A percentile compares a stretch with the other conserved stretches of the same genome.
These are phyloP conservation scores for Abscondita cerata DNA, from an alignment of 2,888 invertebrate genomes.

Conservation along the genomic window DNA sequence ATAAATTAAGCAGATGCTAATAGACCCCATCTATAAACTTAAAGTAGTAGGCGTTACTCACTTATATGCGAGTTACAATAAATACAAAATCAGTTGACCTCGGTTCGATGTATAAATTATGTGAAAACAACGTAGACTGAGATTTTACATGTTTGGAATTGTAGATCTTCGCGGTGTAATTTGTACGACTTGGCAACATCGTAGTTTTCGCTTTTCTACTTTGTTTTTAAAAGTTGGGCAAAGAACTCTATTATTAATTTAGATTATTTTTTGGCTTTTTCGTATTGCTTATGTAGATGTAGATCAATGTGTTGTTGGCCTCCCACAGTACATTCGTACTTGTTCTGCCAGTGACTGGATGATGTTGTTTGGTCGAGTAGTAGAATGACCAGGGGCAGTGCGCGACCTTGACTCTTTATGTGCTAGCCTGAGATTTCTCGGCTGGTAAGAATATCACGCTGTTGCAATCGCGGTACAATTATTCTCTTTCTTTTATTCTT, in stretches of 20 bases:
- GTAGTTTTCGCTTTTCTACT: not conserved
- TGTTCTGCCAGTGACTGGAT: conserved; percentile 27
- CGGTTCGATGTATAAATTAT: conserved; percentile 2
- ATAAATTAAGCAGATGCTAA: not conserved
- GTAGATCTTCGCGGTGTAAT: not conserved
- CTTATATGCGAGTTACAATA: conserved; percentile 3
- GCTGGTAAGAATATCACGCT: conserved; percentile 31
- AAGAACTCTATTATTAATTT: too few species aligned
- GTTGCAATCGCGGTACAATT: conserved; percentile 35
- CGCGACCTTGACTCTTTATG: conserved; percentile 45
- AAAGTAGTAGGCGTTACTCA: conserved; percentile 7
- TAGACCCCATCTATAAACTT: conserved; percentile 3
- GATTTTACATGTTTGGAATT: conserved; percentile 1
- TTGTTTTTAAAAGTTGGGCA: too few species aligned
- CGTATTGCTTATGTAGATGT: conserved; percentile 41
- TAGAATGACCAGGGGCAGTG: conserved; percentile 44
- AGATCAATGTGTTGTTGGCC: conserved; percentile 43
- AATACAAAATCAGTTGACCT: conserved; percentile 7
- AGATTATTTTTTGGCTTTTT: too few species aligned
- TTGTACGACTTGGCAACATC: not conserved
- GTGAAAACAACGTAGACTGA: conserved; percentile 6
- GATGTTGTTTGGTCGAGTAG: conserved; percentile 42
- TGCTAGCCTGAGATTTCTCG: conserved; percentile 37
- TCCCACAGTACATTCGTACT: conserved; percentile 29
- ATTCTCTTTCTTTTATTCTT: conserved; percentile 27